phyloP scores from a whole-genome alignment of 2,797 vertebrate genomes.

The Hippoglossus hippoglossus region DNA sequence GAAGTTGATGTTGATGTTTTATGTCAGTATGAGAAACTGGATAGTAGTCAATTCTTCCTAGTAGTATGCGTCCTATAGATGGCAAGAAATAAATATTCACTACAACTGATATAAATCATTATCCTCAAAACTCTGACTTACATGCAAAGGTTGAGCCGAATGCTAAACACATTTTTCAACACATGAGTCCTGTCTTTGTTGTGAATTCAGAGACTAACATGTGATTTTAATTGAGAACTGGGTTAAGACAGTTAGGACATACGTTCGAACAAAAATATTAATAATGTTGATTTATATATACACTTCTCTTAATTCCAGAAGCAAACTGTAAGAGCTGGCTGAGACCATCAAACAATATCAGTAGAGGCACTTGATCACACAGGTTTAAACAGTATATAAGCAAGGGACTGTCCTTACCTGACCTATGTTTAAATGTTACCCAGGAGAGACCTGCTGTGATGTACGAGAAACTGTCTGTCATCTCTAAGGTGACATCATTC shows the following conservation, averaged over 20 bases:
- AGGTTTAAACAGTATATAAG: neutral
- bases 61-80: slow-evolving; percentile 75
- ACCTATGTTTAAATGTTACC: neutral
- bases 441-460: neutral
- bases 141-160: slow-evolving; percentile 16
- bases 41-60: slow-evolving; percentile 82
- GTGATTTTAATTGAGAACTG: slow-evolving; percentile 2
- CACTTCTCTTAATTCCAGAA: slow-evolving; percentile 7
- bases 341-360: slow-evolving; percentile 12
- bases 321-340: slow-evolving; percentile 12
- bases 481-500: neutral
- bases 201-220: slow-evolving; percentile 1
- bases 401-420: neutral
- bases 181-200: neutral
- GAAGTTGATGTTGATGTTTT: slow-evolving; percentile 54
- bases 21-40: slow-evolving; percentile 65
- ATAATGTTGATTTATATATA: slow-evolving; percentile 6
- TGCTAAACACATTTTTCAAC: neutral
- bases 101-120: slow-evolving; percentile 49
- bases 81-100: slow-evolving; percentile 80
- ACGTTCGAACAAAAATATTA: neutral
- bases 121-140: slow-evolving; percentile 52
- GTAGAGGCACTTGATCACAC: neutral
- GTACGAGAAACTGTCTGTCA: neutral
- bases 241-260: neutral